phyloP scores from a whole-genome alignment of 2,797 vertebrate species.

The Atherinosoma microstoma region DNA sequence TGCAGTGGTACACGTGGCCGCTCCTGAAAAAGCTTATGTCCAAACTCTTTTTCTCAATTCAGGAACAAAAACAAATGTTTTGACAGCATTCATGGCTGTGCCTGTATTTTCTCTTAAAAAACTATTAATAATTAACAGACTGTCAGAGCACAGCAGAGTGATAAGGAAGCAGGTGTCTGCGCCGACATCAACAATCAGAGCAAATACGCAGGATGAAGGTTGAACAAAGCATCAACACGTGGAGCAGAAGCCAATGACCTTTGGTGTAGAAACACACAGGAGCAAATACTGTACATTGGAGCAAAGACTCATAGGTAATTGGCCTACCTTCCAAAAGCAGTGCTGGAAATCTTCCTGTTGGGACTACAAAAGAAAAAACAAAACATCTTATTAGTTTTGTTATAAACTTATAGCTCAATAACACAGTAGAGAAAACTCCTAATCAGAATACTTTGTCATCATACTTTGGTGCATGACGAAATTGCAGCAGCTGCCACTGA shows the following conservation, averaged over 20 bases:
- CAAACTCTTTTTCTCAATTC: neutral
- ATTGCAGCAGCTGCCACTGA: no score
- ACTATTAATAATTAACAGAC: conserved; percentile 59
- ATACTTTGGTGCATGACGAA: no score
- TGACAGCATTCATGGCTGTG: neutral
- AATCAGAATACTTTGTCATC: no score
- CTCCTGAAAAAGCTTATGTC: conserved; percentile 6
- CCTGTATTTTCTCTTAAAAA: conserved; percentile 10
- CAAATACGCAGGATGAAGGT: conserved; percentile 15
- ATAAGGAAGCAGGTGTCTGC: conserved; percentile 41
- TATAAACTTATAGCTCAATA: no score
- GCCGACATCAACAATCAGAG: conserved; percentile 36
- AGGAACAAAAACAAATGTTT: conserved; percentile 3
- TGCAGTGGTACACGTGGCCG: conserved; percentile 1
- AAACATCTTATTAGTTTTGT: conserved; percentile 38
- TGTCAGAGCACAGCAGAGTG: conserved; percentile 2
- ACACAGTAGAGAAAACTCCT: neutral
- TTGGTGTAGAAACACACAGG: conserved; percentile 4
- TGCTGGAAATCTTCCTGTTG: conserved; percentile 96
- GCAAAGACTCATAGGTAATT: conserved; percentile 9
- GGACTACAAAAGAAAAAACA: conserved; percentile 82
- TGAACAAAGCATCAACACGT: conserved; percentile 28
- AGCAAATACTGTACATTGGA: neutral
- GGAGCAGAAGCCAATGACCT: conserved; percentile 28
- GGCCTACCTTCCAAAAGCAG: conserved; percentile 95